phyloP scores from a whole-genome alignment of 92 coral and sea anemone species.

The Epizoanthus rinbou region DNA sequence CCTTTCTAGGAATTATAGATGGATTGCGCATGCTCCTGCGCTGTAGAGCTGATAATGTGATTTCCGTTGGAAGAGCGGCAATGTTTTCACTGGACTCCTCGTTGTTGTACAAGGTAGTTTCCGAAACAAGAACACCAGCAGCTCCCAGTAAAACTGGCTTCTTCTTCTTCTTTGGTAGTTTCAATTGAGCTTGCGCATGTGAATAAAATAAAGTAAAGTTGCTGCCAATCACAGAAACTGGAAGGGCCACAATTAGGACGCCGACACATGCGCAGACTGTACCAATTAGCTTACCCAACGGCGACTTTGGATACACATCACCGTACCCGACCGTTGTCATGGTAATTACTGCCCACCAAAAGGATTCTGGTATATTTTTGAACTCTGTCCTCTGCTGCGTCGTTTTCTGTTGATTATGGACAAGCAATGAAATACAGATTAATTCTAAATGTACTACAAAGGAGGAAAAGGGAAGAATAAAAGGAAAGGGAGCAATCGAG shows the following conservation, averaged over 20 bases:
- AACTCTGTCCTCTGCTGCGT: conserved; percentile 33
- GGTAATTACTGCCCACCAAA: conserved; percentile 99
- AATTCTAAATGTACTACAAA: background rate
- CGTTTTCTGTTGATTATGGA: conserved; percentile 47
- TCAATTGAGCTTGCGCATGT: conserved; percentile 98
- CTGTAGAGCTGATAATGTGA: conserved; percentile 49
- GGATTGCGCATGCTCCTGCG: conserved; percentile 82
- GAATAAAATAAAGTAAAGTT: conserved; percentile 96
- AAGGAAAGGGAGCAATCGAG: too few species aligned
- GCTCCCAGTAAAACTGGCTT: conserved; percentile 95
- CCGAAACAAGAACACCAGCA: conserved; percentile 95
- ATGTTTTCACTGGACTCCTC: conserved; percentile 51
- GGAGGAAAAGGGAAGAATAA: background rate
- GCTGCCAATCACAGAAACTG: conserved; percentile 98
- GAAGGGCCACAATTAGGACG: conserved; percentile 96
- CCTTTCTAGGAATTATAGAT: conserved; percentile 77
- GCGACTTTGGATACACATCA: conserved; percentile 86
- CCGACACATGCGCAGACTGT: conserved; percentile 98
- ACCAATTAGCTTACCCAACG: conserved; percentile 83
- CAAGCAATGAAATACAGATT: conserved; percentile 1
- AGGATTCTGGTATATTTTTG: conserved; percentile 86
- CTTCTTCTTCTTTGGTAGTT: conserved; percentile 89
- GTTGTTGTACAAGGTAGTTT: conserved; percentile 75
- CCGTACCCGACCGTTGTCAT: conserved; percentile 99
- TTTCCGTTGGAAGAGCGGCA: conserved; percentile 51